Evolutionary conservation across 2,797 vertebrate genomes (phyloP).

Genomic region (Hippocampus kuda): DNA sequence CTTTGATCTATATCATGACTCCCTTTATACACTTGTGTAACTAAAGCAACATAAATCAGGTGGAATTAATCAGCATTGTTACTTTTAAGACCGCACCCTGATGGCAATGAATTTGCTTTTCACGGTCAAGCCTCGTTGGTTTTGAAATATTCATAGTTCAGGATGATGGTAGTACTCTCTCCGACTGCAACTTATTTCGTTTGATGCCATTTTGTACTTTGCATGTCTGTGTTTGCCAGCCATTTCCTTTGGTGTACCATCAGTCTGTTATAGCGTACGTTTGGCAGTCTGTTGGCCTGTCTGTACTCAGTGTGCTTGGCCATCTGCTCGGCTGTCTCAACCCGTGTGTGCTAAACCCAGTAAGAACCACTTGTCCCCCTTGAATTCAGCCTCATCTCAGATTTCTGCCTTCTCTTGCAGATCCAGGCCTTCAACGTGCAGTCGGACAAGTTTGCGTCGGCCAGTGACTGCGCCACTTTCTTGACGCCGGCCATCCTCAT

Average conservation of each 20-base stretch:
- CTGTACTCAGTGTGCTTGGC: slow-evolving; percentile 38
- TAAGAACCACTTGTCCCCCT: slow-evolving; percentile 42
- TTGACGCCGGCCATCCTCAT: slow-evolving; percentile 86
- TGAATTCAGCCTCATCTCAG: slow-evolving; percentile 36
- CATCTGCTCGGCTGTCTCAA: slow-evolving; percentile 48
- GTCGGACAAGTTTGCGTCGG: slow-evolving; percentile 76
- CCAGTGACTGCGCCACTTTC: slow-evolving; percentile 80
- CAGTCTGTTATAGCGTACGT: slow-evolving; percentile 17
- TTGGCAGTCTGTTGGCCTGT: slow-evolving; percentile 28
- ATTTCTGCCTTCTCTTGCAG: slow-evolving; percentile 51
- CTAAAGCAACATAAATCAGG: neutral
- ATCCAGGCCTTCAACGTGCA: slow-evolving; percentile 87
- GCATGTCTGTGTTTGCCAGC: slow-evolving; percentile 28
- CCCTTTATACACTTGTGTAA: neutral
- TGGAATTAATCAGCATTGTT: neutral
- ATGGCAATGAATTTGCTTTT: neutral
- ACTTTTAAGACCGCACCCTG: neutral
- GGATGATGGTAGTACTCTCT: neutral
- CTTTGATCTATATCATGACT: neutral
- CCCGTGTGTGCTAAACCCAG: slow-evolving; percentile 39
- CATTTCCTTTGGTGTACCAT: slow-evolving; percentile 25
- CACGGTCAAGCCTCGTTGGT: neutral
- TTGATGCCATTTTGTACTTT: slow-evolving; percentile 7
- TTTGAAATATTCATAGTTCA: neutral
- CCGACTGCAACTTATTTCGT: neutral